phyloP scores from a whole-genome alignment of 1,140 invertebrate genomes.

The Cryptotermes secundus region DNA sequence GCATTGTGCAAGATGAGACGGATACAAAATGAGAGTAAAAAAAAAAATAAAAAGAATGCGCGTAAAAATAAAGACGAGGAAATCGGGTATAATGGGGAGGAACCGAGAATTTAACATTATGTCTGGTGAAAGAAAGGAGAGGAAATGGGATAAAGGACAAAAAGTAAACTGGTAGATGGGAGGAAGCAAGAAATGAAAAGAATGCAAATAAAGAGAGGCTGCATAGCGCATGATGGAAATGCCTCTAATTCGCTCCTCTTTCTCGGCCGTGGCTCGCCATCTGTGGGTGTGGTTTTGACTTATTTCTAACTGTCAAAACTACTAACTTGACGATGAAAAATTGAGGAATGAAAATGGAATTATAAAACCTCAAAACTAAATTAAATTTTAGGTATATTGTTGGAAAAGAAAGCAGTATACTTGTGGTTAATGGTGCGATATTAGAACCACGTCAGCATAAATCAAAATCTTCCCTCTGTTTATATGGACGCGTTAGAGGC shows the following conservation, averaged over 20 bases:
- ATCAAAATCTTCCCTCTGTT: background rate
- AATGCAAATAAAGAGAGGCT: background rate
- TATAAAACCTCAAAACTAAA: background rate
- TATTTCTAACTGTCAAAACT: background rate
- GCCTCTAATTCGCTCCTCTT: background rate
- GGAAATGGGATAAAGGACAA: background rate
- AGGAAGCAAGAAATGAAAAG: background rate
- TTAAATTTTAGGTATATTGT: conserved; percentile 1
- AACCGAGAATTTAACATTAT: background rate
- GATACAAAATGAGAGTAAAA: background rate
- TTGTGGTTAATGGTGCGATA: background rate
- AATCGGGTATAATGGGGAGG: background rate
- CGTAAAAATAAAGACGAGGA: background rate
- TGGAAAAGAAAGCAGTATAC: background rate
- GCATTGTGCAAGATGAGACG: background rate
- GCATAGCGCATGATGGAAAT: background rate
- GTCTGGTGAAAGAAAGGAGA: background rate
- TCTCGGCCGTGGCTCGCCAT: background rate
- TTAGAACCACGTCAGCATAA: background rate
- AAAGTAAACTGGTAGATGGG: background rate
- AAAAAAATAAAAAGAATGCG: background rate
- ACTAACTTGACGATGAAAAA: background rate
- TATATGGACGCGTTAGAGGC: background rate
- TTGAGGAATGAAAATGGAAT: conserved; percentile 1
- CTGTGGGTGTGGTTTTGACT: background rate